Evolutionary conservation across 2,888 invertebrate genomes (phyloP).

Genomic region (Lepidochitona cinerea): DNA sequence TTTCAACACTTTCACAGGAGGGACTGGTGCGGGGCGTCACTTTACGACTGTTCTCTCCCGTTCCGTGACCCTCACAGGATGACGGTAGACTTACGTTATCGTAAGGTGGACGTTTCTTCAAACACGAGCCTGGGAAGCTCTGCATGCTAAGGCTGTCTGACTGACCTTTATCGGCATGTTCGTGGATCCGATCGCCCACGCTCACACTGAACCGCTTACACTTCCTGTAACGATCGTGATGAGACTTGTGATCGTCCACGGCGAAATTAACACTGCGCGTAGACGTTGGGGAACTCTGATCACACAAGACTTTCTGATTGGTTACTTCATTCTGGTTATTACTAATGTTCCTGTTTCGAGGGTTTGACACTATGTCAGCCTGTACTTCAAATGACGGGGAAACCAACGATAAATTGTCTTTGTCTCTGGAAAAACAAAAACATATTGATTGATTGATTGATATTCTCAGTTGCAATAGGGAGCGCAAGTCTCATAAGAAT

Average conservation of each 20-base stretch:
- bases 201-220: slow-evolving; percentile 44
- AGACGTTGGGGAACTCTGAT: slow-evolving; percentile 58
- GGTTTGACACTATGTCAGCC: slow-evolving; percentile 8
- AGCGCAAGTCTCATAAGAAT: too few relatives aligned
- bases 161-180: slow-evolving; percentile 41
- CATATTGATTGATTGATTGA: too few relatives aligned
- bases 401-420: slow-evolving; percentile 39
- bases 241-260: slow-evolving; percentile 37
- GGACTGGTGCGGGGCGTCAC: slow-evolving; percentile 10
- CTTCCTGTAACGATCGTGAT: slow-evolving; percentile 38
- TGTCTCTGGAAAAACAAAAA: slow-evolving; percentile 38
- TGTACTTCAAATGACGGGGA: slow-evolving; percentile 36
- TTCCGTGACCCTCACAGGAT: not conserved
- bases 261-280: slow-evolving; percentile 53
- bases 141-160: slow-evolving; percentile 45
- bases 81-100: not conserved
- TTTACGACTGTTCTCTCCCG: not conserved
- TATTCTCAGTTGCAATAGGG: too few relatives aligned
- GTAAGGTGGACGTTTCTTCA: slow-evolving; percentile 10
- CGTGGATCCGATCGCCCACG: slow-evolving; percentile 49
- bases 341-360: slow-evolving; percentile 22
- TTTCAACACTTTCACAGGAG: slow-evolving; percentile 9
- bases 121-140: slow-evolving; percentile 20
- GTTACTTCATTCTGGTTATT: slow-evolving; percentile 22
- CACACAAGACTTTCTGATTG: slow-evolving; percentile 36